These are phyloP conservation scores for Styela clava DNA, from an alignment of 23 tunicate genomes.

Conservation along the genomic window DNA sequence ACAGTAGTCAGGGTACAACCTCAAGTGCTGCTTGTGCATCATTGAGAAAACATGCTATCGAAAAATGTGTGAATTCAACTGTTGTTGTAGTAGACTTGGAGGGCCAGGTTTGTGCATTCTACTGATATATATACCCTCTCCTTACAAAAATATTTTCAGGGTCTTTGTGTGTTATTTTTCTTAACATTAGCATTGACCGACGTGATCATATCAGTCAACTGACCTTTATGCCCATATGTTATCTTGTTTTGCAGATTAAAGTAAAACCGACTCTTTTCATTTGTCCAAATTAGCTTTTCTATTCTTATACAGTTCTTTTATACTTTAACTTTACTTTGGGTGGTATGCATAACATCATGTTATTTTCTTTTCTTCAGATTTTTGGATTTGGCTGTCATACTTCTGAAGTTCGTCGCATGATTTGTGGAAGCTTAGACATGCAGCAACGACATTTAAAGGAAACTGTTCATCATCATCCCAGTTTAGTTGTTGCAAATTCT, in stretches of 20 bases:
- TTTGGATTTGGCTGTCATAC: slow-evolving; percentile 1
- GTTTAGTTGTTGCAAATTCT: neutral
- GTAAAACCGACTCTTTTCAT: no score
- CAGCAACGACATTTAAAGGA: neutral
- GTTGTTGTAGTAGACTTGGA: slow-evolving; percentile 12
- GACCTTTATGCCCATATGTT: no score
- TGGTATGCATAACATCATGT: no score
- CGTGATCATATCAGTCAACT: no score
- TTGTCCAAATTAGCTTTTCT: no score
- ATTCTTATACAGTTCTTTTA: no score
- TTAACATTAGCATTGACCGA: no score
- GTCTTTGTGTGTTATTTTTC: no score
- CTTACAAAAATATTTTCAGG: no score
- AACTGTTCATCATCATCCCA: slow-evolving; percentile 11
- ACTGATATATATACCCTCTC: no score
- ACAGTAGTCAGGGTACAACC: neutral
- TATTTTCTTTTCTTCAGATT: neutral
- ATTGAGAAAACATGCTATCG: slow-evolving; percentile 1
- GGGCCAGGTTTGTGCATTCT: neutral
- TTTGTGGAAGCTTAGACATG: neutral
- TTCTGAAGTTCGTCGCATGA: neutral
- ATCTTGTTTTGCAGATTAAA: no score
- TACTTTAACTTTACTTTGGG: no score
- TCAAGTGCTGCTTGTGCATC: neutral
- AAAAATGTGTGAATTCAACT: slow-evolving; percentile 7